These are phyloP conservation scores for Pipistrellus kuhlii DNA, from an alignment of 2,797 vertebrate species.

Conservation along the genomic window DNA sequence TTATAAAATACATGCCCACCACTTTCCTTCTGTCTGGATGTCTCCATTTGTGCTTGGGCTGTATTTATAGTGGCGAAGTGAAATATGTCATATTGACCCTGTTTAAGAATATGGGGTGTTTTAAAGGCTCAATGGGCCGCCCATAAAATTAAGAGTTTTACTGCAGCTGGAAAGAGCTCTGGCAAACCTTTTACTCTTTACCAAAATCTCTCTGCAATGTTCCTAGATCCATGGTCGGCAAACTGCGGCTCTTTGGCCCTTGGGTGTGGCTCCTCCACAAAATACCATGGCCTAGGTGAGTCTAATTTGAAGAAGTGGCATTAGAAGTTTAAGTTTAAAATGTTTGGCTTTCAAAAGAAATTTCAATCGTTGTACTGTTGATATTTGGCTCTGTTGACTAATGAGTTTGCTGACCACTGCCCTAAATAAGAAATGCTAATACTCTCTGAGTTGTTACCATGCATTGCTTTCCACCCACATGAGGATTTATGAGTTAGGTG, in stretches of 20 bases:
- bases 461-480: background rate
- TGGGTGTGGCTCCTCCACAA: no score
- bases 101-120: background rate
- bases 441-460: background rate
- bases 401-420: no score
- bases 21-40: conserved; percentile 1
- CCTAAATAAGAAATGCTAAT: conserved; percentile 39
- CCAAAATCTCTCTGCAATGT: background rate
- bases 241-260: no score
- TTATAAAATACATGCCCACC: background rate
- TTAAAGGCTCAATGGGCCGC: background rate
- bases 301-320: no score
- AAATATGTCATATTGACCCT: conserved; percentile 4
- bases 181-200: background rate
- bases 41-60: conserved; percentile 17
- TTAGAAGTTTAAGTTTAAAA: no score
- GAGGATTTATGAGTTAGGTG: background rate
- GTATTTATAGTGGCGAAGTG: background rate
- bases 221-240: background rate
- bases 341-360: no score
- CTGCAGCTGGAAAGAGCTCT: background rate
- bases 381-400: no score
- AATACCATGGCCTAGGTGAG: no score
- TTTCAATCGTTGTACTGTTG: no score
- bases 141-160: conserved; percentile 32